Percentiles rank a stretch among this genome's conserved stretches.
These are phyloP conservation scores for Thumatha senex DNA, from an alignment of 2,888 invertebrate genomes.

Conservation along the genomic window DNA sequence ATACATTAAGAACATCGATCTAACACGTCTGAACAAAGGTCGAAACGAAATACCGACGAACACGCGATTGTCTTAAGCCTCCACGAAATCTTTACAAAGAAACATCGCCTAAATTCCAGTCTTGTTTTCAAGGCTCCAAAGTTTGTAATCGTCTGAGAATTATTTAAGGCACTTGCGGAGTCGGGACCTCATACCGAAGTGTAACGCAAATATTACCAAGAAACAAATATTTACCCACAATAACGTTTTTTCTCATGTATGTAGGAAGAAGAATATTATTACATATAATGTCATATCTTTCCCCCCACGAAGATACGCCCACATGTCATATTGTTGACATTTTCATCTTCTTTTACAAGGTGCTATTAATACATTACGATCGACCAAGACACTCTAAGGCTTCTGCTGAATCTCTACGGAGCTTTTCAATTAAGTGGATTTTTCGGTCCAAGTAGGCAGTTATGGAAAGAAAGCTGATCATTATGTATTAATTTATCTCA, in stretches of 20 bases:
- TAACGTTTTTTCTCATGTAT: background rate
- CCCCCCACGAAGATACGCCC: background rate
- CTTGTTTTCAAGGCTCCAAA: slow-evolving; percentile 20
- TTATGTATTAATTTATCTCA: no score
- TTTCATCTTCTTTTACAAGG: background rate
- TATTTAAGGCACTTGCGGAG: slow-evolving; percentile 18
- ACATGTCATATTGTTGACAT: background rate
- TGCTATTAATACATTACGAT: background rate
- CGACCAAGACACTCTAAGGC: background rate
- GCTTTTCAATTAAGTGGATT: background rate
- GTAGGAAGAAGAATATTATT: no score
- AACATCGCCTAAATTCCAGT: slow-evolving; percentile 12
- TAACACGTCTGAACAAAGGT: slow-evolving; percentile 76
- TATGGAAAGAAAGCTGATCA: background rate
- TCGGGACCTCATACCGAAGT: slow-evolving; percentile 24
- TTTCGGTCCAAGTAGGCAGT: background rate
- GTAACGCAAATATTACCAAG: slow-evolving; percentile 12
- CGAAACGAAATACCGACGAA: slow-evolving; percentile 64
- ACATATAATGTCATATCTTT: background rate
- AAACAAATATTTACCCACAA: background rate
- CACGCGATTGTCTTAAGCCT: slow-evolving; percentile 74
- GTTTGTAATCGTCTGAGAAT: slow-evolving; percentile 22
- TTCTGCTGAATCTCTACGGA: background rate
- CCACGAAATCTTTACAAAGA: slow-evolving; percentile 31
- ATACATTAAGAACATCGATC: slow-evolving; percentile 79